phyloP scores from a whole-genome alignment of 1,140 invertebrate genomes.

The Caerostris extrusa region DNA sequence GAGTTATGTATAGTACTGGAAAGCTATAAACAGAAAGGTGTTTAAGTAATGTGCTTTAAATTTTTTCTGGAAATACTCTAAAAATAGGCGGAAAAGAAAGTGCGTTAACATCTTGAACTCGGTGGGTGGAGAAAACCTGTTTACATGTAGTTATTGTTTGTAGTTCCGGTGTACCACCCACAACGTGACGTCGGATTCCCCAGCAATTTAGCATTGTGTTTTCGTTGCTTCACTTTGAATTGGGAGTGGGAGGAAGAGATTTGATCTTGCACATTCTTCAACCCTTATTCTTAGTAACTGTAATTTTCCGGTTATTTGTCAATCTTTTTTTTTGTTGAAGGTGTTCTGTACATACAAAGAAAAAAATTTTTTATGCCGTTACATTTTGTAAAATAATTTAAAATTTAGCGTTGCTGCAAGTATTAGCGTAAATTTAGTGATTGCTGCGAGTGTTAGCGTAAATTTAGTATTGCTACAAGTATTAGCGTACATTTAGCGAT shows the following conservation, averaged over 20 bases:
- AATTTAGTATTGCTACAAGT: no score
- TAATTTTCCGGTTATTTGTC: no score
- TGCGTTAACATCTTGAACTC: conserved; percentile 28
- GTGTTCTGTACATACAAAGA: no score
- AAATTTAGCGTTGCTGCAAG: no score
- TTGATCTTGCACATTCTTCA: neutral
- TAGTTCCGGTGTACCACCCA: conserved; percentile 40
- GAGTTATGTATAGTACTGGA: no score
- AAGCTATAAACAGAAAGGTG: no score
- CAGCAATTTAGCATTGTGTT: neutral
- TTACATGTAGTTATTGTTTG: conserved; percentile 25
- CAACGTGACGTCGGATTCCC: neutral
- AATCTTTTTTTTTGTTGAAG: no score
- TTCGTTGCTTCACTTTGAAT: neutral
- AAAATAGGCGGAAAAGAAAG: neutral
- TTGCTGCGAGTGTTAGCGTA: no score
- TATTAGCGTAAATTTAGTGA: no score
- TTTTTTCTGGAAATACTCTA: neutral
- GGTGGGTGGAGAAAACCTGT: conserved; percentile 35
- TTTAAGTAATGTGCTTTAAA: neutral
- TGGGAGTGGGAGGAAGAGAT: neutral
- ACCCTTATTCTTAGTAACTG: neutral
- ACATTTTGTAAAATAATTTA: no score
- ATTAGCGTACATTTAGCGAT: no score
- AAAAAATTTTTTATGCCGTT: no score